Percentiles rank a stretch among this genome's conserved stretches.
Evolutionary conservation across 2,113 vertebrate genomes (phyloP).

Genomic region (Theristicus caerulescens): DNA sequence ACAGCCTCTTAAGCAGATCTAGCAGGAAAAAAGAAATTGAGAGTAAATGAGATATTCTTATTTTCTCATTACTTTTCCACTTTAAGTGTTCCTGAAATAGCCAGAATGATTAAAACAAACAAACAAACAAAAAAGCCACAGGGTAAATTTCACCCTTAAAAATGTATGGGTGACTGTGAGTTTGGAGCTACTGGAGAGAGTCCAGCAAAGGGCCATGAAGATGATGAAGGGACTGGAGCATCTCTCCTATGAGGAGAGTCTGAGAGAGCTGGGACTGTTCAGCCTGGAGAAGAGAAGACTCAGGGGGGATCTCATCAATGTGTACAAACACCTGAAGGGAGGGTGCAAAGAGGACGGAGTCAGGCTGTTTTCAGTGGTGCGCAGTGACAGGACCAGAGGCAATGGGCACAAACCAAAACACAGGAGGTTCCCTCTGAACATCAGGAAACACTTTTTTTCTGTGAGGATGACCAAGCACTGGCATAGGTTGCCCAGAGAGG

Average conservation of each 20-base stretch:
- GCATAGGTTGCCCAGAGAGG: not conserved
- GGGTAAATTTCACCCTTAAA: not conserved
- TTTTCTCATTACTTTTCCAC: constrained; percentile 29
- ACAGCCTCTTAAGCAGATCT: constrained; percentile 41
- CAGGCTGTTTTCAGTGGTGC: not conserved
- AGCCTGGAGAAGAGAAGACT: not conserved
- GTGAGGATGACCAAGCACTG: not conserved
- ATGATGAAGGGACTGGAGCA: not conserved
- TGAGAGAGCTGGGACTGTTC: not conserved
- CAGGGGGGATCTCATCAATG: not conserved
- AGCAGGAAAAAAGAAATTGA: constrained; percentile 30
- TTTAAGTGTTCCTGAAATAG: constrained; percentile 42
- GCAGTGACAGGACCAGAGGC: not conserved
- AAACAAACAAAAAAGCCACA: not conserved
- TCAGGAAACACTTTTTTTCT: not conserved
- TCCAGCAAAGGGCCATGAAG: not conserved
- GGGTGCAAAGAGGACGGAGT: not conserved
- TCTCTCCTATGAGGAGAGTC: not conserved
- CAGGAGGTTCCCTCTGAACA: not conserved
- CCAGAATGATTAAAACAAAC: not conserved
- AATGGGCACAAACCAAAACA: not conserved
- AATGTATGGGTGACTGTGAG: not conserved
- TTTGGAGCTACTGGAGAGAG: not conserved
- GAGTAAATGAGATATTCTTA: constrained; percentile 29
- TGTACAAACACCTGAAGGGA: not conserved